These are phyloP conservation scores for Branchipolynoe longqiensis DNA, from an alignment of 2,888 invertebrate species.

Conservation along the genomic window DNA sequence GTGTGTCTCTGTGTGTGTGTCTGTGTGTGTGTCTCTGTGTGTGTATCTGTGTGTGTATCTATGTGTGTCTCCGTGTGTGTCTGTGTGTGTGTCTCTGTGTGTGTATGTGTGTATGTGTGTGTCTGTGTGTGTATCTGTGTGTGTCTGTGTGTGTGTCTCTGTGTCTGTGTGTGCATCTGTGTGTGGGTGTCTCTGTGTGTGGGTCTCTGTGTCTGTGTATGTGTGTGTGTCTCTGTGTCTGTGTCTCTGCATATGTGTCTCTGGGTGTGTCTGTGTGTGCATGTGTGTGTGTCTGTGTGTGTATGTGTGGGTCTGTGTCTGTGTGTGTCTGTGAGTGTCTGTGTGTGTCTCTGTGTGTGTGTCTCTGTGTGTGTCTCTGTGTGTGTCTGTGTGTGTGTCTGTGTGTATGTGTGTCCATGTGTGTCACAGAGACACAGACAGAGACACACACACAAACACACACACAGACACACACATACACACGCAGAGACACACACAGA, in stretches of 20 bases:
- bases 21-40: neutral
- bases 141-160: neutral
- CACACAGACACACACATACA: too few relatives aligned
- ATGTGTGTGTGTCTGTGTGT: neutral
- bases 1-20: neutral
- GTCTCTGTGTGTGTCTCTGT: neutral
- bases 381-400: neutral
- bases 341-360: neutral
- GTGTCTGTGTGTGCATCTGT: neutral
- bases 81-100: too few relatives aligned
- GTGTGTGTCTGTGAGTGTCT: neutral
- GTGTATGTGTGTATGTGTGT: neutral
- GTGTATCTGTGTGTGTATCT: too few relatives aligned
- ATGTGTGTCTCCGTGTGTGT: too few relatives aligned
- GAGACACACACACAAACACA: too few relatives aligned
- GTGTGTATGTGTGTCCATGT: too few relatives aligned
- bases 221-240: neutral
- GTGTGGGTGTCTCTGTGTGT: too few relatives aligned
- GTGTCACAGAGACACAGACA: too few relatives aligned
- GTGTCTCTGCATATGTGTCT: neutral
- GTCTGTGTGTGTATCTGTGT: too few relatives aligned
- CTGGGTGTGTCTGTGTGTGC: too few relatives aligned
- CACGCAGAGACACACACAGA: too few relatives aligned
- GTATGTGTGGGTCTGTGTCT: too few relatives aligned
- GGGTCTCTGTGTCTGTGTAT: neutral